These are phyloP conservation scores for Tretioscincus oriximinensis DNA, from an alignment of 2,113 vertebrate species.

Conservation along the genomic window DNA sequence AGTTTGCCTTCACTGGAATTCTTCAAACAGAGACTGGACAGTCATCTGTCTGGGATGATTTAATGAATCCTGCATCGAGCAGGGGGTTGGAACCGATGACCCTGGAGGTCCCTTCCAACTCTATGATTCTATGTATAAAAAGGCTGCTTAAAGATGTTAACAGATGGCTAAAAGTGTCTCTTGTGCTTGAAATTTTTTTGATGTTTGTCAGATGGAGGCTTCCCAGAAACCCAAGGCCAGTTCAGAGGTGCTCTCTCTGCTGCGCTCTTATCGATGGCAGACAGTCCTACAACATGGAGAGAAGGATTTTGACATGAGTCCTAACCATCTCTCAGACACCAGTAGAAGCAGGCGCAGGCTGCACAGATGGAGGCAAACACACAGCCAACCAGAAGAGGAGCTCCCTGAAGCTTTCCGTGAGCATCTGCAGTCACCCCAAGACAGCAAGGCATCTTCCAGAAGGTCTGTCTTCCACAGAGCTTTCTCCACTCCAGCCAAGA, in stretches of 20 bases:
- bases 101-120: no score
- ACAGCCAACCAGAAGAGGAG: conserved; percentile 58
- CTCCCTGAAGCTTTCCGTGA: conserved; percentile 4
- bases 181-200: neutral
- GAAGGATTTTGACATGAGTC: conserved; percentile 18
- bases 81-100: no score
- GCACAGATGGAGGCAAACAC: conserved; percentile 76
- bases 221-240: neutral
- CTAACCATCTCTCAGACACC: neutral
- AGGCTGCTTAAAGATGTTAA: no score
- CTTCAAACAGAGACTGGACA: no score
- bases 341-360: conserved; percentile 72
- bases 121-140: no score
- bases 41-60: no score
- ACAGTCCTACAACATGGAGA: conserved; percentile 65
- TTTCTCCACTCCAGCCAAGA: conserved; percentile 76
- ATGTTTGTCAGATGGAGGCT: conserved; percentile 40
- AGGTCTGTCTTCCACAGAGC: conserved; percentile 86
- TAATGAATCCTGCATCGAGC: no score
- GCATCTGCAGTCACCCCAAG: conserved; percentile 26
- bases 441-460: conserved; percentile 29
- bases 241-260: accelerated
- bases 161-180: neutral
- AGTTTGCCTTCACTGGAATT: no score
- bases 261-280: conserved; percentile 67